Conservation (phyloP, 2,888 invertebrate species). For the Hymenopus coronatus region DNA sequence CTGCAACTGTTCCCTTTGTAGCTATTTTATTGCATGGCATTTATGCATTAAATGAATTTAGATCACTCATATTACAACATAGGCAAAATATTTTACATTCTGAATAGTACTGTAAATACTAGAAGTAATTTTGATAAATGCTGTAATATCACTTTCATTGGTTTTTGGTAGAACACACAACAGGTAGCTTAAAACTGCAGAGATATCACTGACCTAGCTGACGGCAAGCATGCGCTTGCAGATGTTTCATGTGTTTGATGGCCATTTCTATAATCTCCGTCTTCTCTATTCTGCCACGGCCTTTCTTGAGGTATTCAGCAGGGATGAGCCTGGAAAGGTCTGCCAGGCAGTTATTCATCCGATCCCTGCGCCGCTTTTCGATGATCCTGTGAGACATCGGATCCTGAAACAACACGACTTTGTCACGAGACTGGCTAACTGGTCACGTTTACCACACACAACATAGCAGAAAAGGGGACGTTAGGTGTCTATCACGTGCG, state of each 20-base stretch:
- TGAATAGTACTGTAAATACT: too few relatives aligned
- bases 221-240: slow-evolving; percentile 57
- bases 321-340: slow-evolving; percentile 92
- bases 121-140: too few relatives aligned
- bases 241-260: slow-evolving; percentile 86
- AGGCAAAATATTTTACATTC: too few relatives aligned
- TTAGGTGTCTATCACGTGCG: not conserved
- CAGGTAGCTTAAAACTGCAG: not conserved
- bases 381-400: slow-evolving; percentile 97
- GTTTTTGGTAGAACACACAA: too few relatives aligned
- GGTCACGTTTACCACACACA: not conserved
- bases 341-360: slow-evolving; percentile 96
- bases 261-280: slow-evolving; percentile 99
- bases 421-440: not conserved
- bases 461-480: not conserved
- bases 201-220: slow-evolving; percentile 40
- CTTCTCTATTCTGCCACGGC: slow-evolving; percentile 92
- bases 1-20: too few relatives aligned
- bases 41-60: too few relatives aligned
- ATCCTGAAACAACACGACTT: slow-evolving; percentile 62
- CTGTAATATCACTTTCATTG: too few relatives aligned
- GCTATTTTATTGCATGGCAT: too few relatives aligned
- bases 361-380: slow-evolving; percentile 89
- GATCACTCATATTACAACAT: too few relatives aligned
- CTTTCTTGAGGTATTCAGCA: slow-evolving; percentile 89